phyloP scores from a whole-genome alignment of 2,888 invertebrate genomes.

The Cerastoderma edule region DNA sequence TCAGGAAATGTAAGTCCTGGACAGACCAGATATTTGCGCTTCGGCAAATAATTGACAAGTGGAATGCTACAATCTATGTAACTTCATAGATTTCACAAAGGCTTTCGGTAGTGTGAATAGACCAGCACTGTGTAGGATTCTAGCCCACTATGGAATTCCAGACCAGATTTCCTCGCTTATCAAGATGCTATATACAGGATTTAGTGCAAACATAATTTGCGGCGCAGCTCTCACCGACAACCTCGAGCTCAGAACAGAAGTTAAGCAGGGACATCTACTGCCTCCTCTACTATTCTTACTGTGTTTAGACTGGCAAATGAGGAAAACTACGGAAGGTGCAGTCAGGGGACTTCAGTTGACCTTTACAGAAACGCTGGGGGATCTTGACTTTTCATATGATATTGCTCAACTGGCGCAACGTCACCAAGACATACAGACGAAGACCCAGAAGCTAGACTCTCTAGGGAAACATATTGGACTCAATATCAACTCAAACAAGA shows the following conservation, averaged over 20 bases:
- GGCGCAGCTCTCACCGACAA: slow-evolving; percentile 9
- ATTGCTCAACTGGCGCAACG: neutral
- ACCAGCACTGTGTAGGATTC: too few relatives aligned
- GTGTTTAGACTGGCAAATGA: slow-evolving; percentile 29
- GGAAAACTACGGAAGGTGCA: slow-evolving; percentile 3
- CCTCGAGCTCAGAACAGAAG: slow-evolving; percentile 29
- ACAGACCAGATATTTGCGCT: neutral
- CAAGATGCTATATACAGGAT: slow-evolving; percentile 23
- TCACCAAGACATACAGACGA: too few relatives aligned
- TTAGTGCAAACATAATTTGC: slow-evolving; percentile 16
- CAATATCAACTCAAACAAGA: too few relatives aligned
- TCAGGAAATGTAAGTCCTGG: too few relatives aligned
- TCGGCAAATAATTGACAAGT: neutral
- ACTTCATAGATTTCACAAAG: slow-evolving; percentile 19
- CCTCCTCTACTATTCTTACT: slow-evolving; percentile 31
- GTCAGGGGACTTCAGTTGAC: too few relatives aligned
- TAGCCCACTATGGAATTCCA: too few relatives aligned
- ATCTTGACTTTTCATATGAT: neutral
- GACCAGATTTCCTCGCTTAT: slow-evolving; percentile 30
- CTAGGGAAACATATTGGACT: too few relatives aligned
- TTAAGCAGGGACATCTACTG: slow-evolving; percentile 32
- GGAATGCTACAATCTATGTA: slow-evolving; percentile 5
- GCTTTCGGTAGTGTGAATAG: too few relatives aligned
- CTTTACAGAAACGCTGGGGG: neutral
- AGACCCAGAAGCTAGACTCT: too few relatives aligned